Conservation (phyloP, 1,140 invertebrate species). For the Thaumetopoea pityocampa region DNA sequence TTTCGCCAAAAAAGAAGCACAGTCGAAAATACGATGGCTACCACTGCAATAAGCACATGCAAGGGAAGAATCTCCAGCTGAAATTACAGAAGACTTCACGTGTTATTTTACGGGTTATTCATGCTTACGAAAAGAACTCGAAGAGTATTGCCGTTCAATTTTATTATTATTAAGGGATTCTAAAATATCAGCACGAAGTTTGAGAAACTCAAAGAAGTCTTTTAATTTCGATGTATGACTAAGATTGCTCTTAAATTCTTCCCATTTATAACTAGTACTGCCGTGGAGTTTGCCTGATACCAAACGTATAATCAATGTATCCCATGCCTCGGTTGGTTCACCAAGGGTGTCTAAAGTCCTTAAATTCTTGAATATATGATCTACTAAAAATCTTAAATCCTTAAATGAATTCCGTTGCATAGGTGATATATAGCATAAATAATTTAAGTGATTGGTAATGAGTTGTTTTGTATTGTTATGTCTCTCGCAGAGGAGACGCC, state of each 20-base stretch:
- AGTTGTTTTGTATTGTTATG: conserved; percentile 29
- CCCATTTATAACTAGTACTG: conserved; percentile 17
- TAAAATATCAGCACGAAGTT: conserved; percentile 24
- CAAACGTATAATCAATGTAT: conserved; percentile 14
- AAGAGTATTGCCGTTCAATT: neutral
- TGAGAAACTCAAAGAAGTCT: conserved; percentile 23
- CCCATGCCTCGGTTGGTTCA: conserved; percentile 15
- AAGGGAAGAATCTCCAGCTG: neutral
- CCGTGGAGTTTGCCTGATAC: conserved; percentile 8
- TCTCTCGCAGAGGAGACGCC: conserved; percentile 21
- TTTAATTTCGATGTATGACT: conserved; percentile 11
- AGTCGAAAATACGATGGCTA: conserved; percentile 8
- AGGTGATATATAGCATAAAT: conserved; percentile 15
- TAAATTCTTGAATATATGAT: conserved; percentile 22
- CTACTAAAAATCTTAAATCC: conserved; percentile 18
- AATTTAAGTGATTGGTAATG: conserved; percentile 29
- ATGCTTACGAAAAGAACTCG: no score
- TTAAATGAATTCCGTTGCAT: conserved; percentile 10
- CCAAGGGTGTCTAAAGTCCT: conserved; percentile 17
- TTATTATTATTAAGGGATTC: conserved; percentile 16
- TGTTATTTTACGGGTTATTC: neutral
- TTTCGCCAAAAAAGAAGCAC: conserved; percentile 3
- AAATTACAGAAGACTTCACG: neutral
- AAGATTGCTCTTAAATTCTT: conserved; percentile 16
- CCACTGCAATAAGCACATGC: conserved; percentile 1